Evolutionary conservation across 1,140 invertebrate species (phyloP).

Genomic region (Magallana gigas): DNA sequence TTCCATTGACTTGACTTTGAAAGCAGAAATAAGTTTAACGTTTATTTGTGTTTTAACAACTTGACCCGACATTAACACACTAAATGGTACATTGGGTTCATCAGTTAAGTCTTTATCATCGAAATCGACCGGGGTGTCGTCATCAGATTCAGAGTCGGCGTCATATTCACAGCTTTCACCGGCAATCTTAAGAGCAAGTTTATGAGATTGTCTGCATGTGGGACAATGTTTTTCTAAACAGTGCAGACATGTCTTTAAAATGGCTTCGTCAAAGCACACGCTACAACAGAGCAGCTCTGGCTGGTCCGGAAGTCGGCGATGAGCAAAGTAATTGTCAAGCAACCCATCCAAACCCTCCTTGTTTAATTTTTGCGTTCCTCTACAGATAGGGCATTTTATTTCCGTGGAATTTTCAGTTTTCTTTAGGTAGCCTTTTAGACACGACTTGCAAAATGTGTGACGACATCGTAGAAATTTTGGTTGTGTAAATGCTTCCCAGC

Average conservation of each 20-base stretch:
- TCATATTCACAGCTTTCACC: background rate
- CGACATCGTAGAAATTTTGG: constrained; percentile 52
- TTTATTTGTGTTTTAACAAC: background rate
- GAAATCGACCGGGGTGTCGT: background rate
- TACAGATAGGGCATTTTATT: constrained; percentile 48
- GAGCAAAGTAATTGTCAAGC: constrained; percentile 49
- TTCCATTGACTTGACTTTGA: background rate
- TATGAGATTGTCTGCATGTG: background rate
- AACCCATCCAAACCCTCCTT: constrained; percentile 42
- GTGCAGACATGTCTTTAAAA: constrained; percentile 26
- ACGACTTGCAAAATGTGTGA: constrained; percentile 52
- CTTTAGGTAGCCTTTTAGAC: constrained; percentile 17
- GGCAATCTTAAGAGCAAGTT: background rate
- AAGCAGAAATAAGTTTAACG: constrained; percentile 1
- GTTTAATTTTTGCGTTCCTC: background rate
- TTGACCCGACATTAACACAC: background rate
- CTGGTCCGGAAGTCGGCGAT: background rate
- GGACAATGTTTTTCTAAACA: constrained; percentile 18
- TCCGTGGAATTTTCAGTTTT: background rate
- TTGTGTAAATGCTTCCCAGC: constrained; percentile 38
- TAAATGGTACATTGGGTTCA: background rate
- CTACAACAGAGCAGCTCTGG: constrained; percentile 3
- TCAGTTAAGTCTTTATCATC: constrained; percentile 15
- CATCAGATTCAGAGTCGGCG: background rate
- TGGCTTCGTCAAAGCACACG: background rate